Evolutionary conservation across 2,888 invertebrate species (phyloP).

Genomic region (Pyrochroa serraticornis): DNA sequence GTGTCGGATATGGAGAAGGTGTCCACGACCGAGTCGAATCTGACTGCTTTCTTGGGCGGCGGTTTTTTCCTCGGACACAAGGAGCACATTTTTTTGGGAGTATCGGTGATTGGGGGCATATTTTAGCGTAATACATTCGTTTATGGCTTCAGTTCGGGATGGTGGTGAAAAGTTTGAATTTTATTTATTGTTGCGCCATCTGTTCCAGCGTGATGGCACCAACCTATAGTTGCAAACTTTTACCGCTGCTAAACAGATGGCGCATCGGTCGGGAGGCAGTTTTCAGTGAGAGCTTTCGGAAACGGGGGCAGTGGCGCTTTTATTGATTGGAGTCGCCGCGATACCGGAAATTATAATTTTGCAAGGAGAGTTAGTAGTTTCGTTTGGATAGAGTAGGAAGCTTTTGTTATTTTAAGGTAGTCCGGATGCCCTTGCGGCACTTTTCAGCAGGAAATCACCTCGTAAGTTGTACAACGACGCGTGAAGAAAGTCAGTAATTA

Average conservation of each 20-base stretch:
- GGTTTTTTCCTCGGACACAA: conserved; percentile 64
- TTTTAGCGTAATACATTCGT: conserved; percentile 24
- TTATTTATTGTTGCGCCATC: conserved; percentile 8
- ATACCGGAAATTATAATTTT: neutral
- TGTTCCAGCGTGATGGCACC: neutral
- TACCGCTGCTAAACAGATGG: conserved; percentile 15
- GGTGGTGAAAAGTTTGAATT: conserved; percentile 4
- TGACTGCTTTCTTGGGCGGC: conserved; percentile 64
- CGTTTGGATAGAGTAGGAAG: too few relatives aligned
- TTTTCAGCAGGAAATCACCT: too few relatives aligned
- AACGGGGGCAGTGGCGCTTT: neutral
- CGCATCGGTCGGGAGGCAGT: conserved; percentile 5
- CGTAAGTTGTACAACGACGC: too few relatives aligned
- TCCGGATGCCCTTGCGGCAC: too few relatives aligned
- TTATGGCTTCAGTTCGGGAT: neutral
- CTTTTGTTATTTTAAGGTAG: too few relatives aligned
- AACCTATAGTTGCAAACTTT: conserved; percentile 1
- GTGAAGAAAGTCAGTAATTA: too few relatives aligned
- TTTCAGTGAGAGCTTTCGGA: conserved; percentile 5
- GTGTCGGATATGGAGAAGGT: conserved; percentile 66
- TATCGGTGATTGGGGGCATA: conserved; percentile 60
- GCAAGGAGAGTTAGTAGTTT: too few relatives aligned
- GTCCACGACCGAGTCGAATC: conserved; percentile 68
- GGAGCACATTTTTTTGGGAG: conserved; percentile 64
- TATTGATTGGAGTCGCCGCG: conserved; percentile 14